A percentile compares a stretch with the other conserved stretches of the same genome.
phyloP scores from a whole-genome alignment of 2,113 vertebrate genomes.

The Spheniscus mendiculus region DNA sequence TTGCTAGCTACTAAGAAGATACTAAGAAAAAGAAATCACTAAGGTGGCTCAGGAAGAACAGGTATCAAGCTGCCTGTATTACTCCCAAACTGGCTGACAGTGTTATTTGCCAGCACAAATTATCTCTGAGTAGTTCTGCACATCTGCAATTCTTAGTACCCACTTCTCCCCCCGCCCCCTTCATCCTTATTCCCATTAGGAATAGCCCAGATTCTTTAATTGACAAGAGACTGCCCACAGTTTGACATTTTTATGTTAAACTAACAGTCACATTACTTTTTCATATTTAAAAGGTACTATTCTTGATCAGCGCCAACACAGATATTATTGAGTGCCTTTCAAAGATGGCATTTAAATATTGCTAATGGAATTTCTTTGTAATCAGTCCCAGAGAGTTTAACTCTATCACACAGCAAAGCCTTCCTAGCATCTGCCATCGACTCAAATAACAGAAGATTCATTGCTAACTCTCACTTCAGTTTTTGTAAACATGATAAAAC shows the following conservation, averaged over 20 bases:
- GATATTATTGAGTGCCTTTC: constrained; percentile 71
- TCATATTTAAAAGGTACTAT: constrained; percentile 72
- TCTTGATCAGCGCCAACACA: constrained; percentile 70
- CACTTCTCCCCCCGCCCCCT: not conserved
- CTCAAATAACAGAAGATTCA: constrained; percentile 51
- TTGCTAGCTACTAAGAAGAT: not conserved
- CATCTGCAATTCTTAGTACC: constrained; percentile 56
- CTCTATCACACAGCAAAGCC: constrained; percentile 52
- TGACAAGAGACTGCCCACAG: constrained; percentile 73
- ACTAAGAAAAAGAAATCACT: constrained; percentile 16
- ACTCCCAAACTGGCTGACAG: constrained; percentile 46
- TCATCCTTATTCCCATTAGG: constrained; percentile 63
- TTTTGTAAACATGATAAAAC: constrained; percentile 70
- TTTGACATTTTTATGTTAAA: constrained; percentile 74
- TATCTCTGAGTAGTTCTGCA: constrained; percentile 57
- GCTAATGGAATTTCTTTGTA: constrained; percentile 77
- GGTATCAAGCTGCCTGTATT: constrained; percentile 47
- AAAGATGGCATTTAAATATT: constrained; percentile 72
- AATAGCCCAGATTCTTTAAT: constrained; percentile 74
- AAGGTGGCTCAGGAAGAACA: constrained; percentile 7
- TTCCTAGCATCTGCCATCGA: constrained; percentile 46
- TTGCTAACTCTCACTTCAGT: constrained; percentile 49
- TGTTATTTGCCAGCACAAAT: constrained; percentile 61
- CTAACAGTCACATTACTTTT: constrained; percentile 73
- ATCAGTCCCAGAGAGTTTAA: constrained; percentile 70